A percentile compares a stretch with the other conserved stretches of the same genome.
Evolutionary conservation across 2,888 invertebrate species (phyloP).

Genomic region (Chaitophorus viminalis): DNA sequence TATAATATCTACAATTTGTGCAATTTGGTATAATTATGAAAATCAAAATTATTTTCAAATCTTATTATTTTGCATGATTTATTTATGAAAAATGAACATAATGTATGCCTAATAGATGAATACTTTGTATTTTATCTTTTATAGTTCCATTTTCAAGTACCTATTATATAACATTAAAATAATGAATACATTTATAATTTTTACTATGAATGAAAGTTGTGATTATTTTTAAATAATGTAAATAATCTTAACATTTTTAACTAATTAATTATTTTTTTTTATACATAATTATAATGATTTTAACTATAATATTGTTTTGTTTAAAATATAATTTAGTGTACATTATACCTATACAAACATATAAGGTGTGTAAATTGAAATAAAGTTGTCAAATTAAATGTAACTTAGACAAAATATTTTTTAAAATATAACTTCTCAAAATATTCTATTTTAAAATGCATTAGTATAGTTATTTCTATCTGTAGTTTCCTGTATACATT

Average conservation of each 20-base stretch:
- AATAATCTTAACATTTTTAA: neutral
- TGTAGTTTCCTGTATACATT: constrained; percentile 27
- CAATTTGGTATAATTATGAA: too few relatives aligned
- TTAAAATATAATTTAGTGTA: neutral
- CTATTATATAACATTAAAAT: too few relatives aligned
- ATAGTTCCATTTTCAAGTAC: neutral
- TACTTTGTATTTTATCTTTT: neutral
- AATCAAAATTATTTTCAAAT: neutral
- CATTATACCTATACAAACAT: neutral
- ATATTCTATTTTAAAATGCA: neutral
- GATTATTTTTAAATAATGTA: neutral
- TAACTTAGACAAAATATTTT: constrained; percentile 12
- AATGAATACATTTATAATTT: neutral
- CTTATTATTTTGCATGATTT: neutral
- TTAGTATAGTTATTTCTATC: neutral
- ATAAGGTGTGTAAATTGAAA: neutral
- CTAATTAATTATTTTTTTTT: neutral
- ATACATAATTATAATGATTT: neutral
- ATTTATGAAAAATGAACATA: too few relatives aligned
- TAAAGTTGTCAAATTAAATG: neutral
- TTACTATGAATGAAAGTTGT: neutral
- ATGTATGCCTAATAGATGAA: neutral
- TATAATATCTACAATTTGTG: too few relatives aligned
- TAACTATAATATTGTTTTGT: neutral
- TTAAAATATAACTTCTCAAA: neutral